Evolutionary conservation across 2,113 vertebrate genomes (phyloP), one percentile per base, ranked within the genome.

Genomic region (Ramphastos sulfuratus): DNA sequence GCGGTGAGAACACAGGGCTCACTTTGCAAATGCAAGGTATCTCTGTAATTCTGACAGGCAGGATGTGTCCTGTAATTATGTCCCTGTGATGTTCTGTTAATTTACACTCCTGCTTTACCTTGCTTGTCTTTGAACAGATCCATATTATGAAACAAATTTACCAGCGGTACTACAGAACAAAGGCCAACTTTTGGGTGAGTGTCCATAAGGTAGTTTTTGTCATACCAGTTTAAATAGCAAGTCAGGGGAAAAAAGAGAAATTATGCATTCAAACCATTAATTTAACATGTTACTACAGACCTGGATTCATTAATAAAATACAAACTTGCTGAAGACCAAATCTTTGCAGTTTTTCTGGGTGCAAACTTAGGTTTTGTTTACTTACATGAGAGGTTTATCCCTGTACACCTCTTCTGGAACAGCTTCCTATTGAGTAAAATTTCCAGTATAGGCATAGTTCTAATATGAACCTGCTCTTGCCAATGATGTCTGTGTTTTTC

Each of bases 1-100:
- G 9, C 31, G 83, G 58, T 42, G 70, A 89, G 70, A 69, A 24
- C 50, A 25, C 1, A 58, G 65, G 21, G 35, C 64, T 85, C 18
- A 1, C 48, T 75, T 86, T 48, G 61, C 39, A 48, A 61, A 7
- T 14, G 60, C 55, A 44, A 76, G 64, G 44, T n/a, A 35, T 39
- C 61, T 74, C 70, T 77, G 0, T 39, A 82, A 24, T 73, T 90
- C 77, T 69, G 33, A 9, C 84, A 86, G 73, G 65, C 70, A 56
- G 19, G n/a, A 14, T 48, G 50, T 35, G 74, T 81, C 87, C 82
- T 92, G 71, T 91, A 92, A 91, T 92, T 94, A 91, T 42, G 21
- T 75, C 56, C 33, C 39, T 79, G 1, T 59, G 76, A 48, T 77
- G 19, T 77, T 90, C 78, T 74, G 5, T 82, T 85, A 85, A 90